Evolutionary conservation across 2,888 invertebrate species (phyloP).

Genomic region (Sericinus montela): DNA sequence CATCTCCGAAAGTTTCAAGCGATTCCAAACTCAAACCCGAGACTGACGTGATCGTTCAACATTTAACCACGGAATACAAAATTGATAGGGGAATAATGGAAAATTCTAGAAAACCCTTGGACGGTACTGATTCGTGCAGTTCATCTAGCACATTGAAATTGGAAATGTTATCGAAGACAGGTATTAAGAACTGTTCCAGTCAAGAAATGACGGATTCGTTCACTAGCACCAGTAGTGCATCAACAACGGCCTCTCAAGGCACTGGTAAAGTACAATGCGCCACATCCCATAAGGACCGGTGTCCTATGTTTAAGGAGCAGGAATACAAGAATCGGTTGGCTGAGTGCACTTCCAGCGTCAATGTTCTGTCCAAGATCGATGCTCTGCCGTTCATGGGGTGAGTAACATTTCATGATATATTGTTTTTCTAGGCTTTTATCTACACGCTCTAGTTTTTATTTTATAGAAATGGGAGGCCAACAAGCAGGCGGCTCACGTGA

Average conservation of each 20-base stretch:
- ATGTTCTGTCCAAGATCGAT: constrained; percentile 54
- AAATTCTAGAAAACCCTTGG: not conserved
- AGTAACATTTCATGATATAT: constrained; percentile 30
- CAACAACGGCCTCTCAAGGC: constrained; percentile 11
- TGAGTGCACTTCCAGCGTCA: constrained; percentile 37
- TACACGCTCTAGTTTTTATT: too few species aligned
- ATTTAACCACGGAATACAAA: not conserved
- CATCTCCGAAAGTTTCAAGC: constrained; percentile 1
- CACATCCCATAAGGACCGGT: constrained; percentile 30
- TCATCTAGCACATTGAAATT: constrained; percentile 12
- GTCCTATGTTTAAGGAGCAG: constrained; percentile 26
- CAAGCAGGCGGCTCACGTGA: too few species aligned
- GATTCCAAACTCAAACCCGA: not conserved
- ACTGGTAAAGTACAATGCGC: constrained; percentile 10
- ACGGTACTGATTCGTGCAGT: not conserved
- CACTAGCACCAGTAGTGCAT: constrained; percentile 31
- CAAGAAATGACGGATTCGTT: constrained; percentile 35
- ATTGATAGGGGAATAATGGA: constrained; percentile 22
- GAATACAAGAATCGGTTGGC: constrained; percentile 26
- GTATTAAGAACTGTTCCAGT: constrained; percentile 21
- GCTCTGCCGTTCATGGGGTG: constrained; percentile 65
- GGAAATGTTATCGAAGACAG: constrained; percentile 16
- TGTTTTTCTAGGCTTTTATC: too few species aligned
- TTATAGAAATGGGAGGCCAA: too few species aligned
- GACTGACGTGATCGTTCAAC: constrained; percentile 9